phyloP scores from a whole-genome alignment of 1,140 invertebrate genomes.

The Diorhabda sublineata region DNA sequence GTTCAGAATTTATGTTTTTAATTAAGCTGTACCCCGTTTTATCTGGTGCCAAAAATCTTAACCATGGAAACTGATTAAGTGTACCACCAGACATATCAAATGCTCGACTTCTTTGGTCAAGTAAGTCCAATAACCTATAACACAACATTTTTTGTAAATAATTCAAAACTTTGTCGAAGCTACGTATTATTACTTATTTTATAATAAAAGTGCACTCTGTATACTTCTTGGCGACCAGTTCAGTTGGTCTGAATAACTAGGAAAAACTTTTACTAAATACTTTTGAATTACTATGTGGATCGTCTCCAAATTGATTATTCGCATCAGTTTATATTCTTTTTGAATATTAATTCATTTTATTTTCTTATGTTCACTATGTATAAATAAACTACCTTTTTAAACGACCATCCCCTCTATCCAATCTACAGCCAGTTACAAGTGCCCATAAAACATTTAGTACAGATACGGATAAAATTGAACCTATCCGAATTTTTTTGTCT shows the following conservation, averaged over 20 bases:
- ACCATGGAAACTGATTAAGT: conserved; percentile 61
- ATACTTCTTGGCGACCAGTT: no score
- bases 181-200: no score
- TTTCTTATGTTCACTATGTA: no score
- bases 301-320: no score
- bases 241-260: no score
- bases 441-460: conserved; percentile 70
- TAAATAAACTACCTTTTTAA: neutral
- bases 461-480: conserved; percentile 56
- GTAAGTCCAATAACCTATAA: conserved; percentile 49
- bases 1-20: conserved; percentile 40
- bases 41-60: conserved; percentile 58
- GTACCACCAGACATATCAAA: conserved; percentile 64
- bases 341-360: no score
- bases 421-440: conserved; percentile 45
- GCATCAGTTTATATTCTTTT: no score
- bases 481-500: conserved; percentile 47
- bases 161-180: no score
- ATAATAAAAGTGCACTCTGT: no score
- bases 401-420: neutral
- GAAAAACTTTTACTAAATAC: no score
- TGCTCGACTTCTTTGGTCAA: conserved; percentile 57
- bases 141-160: no score
- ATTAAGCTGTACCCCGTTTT: conserved; percentile 54
- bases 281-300: no score